phyloP scores from a whole-genome alignment of 2,797 vertebrate species.

The Erithacus rubecula region DNA sequence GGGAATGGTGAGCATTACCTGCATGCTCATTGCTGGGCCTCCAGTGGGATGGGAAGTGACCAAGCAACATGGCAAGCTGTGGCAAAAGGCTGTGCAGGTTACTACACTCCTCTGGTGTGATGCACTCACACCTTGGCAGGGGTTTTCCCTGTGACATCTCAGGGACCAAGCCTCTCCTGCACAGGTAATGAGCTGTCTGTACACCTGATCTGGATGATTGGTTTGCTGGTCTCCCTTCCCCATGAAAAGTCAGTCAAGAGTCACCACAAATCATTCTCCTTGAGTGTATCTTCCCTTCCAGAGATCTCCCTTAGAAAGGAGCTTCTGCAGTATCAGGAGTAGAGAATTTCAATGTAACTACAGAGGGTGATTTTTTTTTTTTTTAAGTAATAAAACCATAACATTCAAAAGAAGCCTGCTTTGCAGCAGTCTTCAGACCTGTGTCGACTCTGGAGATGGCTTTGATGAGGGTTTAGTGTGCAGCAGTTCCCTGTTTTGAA shows the following conservation, averaged over 20 bases:
- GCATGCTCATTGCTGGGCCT: accelerated
- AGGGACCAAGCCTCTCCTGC: background rate
- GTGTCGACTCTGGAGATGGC: accelerated
- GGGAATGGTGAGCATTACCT: too few relatives aligned
- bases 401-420: accelerated
- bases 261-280: background rate
- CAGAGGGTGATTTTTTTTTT: accelerated
- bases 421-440: background rate
- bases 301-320: background rate
- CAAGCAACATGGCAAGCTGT: accelerated
- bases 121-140: background rate
- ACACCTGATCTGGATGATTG: too few relatives aligned
- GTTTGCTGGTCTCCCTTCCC: background rate
- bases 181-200: accelerated
- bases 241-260: background rate
- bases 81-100: background rate
- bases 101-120: background rate
- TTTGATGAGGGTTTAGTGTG: background rate
- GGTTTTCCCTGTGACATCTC: background rate
- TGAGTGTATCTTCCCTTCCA: accelerated
- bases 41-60: too few relatives aligned
- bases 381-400: background rate
- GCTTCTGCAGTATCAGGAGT: background rate
- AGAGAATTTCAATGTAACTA: background rate
- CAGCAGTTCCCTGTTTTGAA: background rate